These are phyloP conservation scores for Platynereis dumerilii DNA, from an alignment of 2,888 invertebrate genomes.

Conservation along the genomic window DNA sequence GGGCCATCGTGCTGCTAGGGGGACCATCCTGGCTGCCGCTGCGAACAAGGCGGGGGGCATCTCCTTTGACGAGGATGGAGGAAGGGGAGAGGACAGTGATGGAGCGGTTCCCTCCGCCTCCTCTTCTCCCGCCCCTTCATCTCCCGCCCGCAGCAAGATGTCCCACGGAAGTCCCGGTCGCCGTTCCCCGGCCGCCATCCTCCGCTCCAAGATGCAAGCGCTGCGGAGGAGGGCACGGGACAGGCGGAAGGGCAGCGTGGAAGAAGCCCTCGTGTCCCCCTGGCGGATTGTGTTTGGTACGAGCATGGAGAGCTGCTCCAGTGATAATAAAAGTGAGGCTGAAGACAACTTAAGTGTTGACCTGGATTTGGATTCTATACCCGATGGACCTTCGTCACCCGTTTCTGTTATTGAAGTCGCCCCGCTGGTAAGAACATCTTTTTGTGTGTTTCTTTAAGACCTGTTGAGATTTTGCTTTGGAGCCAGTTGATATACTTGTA, in stretches of 20 bases:
- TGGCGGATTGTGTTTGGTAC: slow-evolving; percentile 15
- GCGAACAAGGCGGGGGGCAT: too few species aligned
- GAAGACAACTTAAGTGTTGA: slow-evolving; percentile 9
- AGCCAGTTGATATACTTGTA: too few species aligned
- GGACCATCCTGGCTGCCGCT: too few species aligned
- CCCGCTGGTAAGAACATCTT: too few species aligned
- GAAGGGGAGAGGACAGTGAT: background rate
- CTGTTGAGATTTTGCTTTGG: too few species aligned
- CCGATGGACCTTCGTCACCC: background rate
- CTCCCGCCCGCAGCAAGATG: background rate
- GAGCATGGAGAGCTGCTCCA: slow-evolving; percentile 13
- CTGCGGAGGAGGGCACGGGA: background rate
- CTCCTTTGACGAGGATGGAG: too few species aligned
- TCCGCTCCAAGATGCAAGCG: too few species aligned
- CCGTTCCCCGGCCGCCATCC: background rate
- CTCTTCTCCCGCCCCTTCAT: background rate
- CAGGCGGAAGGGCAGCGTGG: slow-evolving; percentile 8
- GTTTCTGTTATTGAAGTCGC: too few species aligned
- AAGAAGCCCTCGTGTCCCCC: slow-evolving; percentile 19
- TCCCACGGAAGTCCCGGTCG: background rate
- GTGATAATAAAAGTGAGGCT: background rate
- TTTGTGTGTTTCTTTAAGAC: too few species aligned
- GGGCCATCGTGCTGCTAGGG: too few species aligned
- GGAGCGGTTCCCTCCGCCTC: background rate
- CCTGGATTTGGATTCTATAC: slow-evolving; percentile 9